Base-by-base conservation (phyloP, 2,113 vertebrate species). In the Struthio camelus region DNA sequence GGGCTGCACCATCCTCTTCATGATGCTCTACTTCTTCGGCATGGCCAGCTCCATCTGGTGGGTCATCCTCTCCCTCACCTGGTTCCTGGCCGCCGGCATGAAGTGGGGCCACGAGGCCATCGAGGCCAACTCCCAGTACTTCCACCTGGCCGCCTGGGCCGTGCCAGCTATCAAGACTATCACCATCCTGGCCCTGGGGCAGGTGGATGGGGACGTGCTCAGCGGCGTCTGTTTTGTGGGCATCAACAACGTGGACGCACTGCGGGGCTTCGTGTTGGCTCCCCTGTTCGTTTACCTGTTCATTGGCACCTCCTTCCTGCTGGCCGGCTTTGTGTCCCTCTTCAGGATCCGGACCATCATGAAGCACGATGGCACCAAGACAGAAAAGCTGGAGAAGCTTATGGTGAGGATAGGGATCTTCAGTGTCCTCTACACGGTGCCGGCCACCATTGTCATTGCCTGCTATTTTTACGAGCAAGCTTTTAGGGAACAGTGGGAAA, bases 11-110 rank as follows among this genome's bases (percentile, higher is more conserved):
- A 99, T 99, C 79, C 99, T 99, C 93, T 99, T 99, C 97, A 99
- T 99, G 99, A 99, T 99, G 99, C 98, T 99, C 6, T 99, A 99
- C 97, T 99, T 99, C 98, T 99, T 99, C 78, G 98, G 99, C 98
- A 99, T 99, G 99, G 99, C 99, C 98, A 99, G 99, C 97, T 99
- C 99, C 30, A 99, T 99, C 97, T 99, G 99, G 99, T 99, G 99
- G 99, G 99, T 99, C 85, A 99, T 99, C 91, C 97, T 99, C 78
- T 99, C 99, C 10, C 99, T 99, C 89, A 99, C 99, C 91, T 99
- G 99, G 99, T 99, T 99, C 97, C 97, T 99, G 94, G 99, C 99
- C 0, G 99, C 99, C 0, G 99, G 99, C 40, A 99, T 99, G 99
- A 99, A 99, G 92, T 99, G 99, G 99, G 99, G 99, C 54, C 99